A percentile compares a stretch with the other conserved stretches of the same genome.
Evolutionary conservation across 2,797 vertebrate genomes (phyloP).

Genomic region (Scyliorhinus canicula): DNA sequence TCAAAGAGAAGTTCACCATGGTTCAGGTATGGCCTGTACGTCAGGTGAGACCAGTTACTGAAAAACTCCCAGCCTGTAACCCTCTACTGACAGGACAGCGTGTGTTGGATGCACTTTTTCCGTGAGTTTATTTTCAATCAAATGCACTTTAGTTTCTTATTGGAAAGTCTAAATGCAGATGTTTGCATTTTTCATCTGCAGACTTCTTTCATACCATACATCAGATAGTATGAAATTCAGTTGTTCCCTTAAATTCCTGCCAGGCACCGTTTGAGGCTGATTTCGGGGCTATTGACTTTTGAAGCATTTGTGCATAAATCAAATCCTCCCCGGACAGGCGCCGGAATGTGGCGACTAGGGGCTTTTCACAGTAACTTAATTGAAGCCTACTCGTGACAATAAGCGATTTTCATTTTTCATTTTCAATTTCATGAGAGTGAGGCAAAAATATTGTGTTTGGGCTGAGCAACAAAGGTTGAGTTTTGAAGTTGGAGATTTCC

Average conservation of each 20-base stretch:
- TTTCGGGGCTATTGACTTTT: neutral
- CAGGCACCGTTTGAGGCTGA: neutral
- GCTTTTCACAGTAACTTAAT: no score
- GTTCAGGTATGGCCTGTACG: slow-evolving; percentile 96
- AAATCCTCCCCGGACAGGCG: no score
- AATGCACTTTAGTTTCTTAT: neutral
- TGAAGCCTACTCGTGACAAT: no score
- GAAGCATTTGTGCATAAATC: neutral
- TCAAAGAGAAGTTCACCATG: slow-evolving; percentile 95
- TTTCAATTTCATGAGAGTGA: no score
- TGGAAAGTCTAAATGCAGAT: neutral
- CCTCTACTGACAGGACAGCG: slow-evolving; percentile 78
- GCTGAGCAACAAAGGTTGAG: neutral
- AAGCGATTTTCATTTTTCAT: no score
- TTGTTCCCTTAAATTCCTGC: neutral
- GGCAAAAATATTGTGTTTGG: neutral
- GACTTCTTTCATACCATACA: neutral
- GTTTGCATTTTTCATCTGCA: neutral
- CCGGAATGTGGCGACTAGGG: no score
- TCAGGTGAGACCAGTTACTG: slow-evolving; percentile 86
- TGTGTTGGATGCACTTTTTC: slow-evolving; percentile 82
- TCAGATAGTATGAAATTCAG: neutral
- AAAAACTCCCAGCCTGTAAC: slow-evolving; percentile 89
- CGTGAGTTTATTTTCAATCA: no score
- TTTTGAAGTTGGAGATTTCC: neutral